Conservation (phyloP, 1,140 invertebrate genomes). For the Wasmannia auropunctata region DNA sequence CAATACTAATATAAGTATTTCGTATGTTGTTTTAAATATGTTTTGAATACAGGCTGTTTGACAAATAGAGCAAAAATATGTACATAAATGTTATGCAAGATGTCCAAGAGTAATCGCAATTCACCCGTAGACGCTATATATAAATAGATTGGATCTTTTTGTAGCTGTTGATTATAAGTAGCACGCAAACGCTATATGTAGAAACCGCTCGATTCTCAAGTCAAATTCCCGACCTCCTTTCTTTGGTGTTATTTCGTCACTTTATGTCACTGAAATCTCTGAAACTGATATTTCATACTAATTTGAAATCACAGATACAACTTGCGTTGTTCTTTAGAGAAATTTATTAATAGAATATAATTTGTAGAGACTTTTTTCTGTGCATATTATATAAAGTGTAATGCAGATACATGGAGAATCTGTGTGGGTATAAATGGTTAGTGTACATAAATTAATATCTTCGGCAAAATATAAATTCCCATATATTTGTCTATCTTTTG, state of each 20-base stretch:
- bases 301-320: background rate
- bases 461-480: background rate
- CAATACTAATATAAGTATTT: slow-evolving; percentile 52
- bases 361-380: slow-evolving; percentile 21
- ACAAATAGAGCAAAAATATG: slow-evolving; percentile 48
- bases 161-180: slow-evolving; percentile 2
- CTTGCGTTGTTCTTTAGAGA: background rate
- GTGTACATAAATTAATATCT: background rate
- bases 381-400: slow-evolving; percentile 2
- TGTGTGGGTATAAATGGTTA: background rate
- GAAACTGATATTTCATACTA: background rate
- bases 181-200: background rate
- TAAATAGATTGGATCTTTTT: slow-evolving; percentile 9
- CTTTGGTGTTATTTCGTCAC: background rate
- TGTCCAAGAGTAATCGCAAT: background rate
- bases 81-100: slow-evolving; percentile 31
- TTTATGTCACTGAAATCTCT: background rate
- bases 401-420: background rate
- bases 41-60: slow-evolving; percentile 22
- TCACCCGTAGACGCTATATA: background rate
- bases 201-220: background rate
- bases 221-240: background rate
- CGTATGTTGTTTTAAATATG: slow-evolving; percentile 42
- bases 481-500: slow-evolving; percentile 19
- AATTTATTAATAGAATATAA: slow-evolving; percentile 40